A percentile compares a stretch with the other conserved stretches of the same genome.
These are phyloP conservation scores for Peromyscus nudipes DNA, from an alignment of 2,797 vertebrate genomes.

Conservation along the genomic window DNA sequence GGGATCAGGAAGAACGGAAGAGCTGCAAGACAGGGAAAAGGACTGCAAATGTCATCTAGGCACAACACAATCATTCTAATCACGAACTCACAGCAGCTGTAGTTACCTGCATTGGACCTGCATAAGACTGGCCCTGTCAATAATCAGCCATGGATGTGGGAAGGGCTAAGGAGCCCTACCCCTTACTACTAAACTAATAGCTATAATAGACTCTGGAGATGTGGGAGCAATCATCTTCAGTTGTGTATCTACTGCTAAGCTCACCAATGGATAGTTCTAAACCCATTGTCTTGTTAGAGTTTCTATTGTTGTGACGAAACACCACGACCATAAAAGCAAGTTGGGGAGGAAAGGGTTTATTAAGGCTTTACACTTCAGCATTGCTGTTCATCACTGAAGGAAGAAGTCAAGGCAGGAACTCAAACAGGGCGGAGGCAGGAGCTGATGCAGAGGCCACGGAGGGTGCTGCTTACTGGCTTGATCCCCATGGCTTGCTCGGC, in stretches of 20 bases:
- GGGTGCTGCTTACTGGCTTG: not conserved
- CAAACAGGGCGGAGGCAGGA: not conserved
- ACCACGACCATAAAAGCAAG: not conserved
- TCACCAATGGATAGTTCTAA: not conserved
- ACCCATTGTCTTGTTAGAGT: not conserved
- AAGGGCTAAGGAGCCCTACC: not conserved
- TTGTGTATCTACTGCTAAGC: not conserved
- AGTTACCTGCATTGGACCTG: too few relatives aligned
- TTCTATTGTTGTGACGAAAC: not conserved
- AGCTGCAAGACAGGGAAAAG: not conserved
- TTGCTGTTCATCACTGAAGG: not conserved
- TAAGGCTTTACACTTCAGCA: not conserved
- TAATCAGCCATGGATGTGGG: not conserved
- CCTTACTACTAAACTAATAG: not conserved
- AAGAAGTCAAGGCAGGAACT: not conserved
- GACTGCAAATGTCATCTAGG: not conserved
- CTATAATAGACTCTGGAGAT: not conserved
- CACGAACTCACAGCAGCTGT: not conserved
- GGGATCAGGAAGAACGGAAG: not conserved
- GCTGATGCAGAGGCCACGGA: not conserved
- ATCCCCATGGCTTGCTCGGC: not conserved
- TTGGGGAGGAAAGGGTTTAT: not conserved
- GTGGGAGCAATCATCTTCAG: not conserved
- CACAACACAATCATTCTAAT: not conserved
- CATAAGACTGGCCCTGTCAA: not conserved